Percentiles rank a stretch among this genome's conserved stretches.
phyloP scores from a whole-genome alignment of 2,113 vertebrate species.

The Lanius collurio region DNA sequence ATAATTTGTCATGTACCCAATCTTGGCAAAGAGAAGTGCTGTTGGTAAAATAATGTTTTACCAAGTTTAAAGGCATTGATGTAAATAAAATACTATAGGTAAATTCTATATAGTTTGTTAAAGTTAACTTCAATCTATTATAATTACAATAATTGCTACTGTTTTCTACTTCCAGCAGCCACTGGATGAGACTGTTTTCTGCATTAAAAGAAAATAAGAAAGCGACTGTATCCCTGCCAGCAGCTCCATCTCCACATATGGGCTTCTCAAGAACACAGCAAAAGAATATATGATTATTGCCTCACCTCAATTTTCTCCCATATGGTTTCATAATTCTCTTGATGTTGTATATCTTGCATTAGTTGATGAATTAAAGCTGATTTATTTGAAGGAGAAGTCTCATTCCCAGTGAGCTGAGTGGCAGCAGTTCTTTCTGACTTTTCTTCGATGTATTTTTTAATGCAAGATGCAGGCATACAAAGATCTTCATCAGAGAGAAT shows the following conservation, averaged over 20 bases:
- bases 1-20: background rate
- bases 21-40: background rate
- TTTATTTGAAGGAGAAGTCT: conserved; percentile 67
- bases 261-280: background rate
- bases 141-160: background rate
- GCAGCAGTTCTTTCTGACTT: conserved; percentile 44
- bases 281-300: background rate
- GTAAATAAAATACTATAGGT: background rate
- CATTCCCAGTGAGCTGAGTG: conserved; percentile 54
- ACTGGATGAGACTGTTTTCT: background rate
- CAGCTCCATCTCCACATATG: background rate
- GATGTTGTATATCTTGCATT: conserved; percentile 88
- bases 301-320: conserved; percentile 95
- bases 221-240: background rate
- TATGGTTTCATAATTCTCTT: conserved; percentile 85
- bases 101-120: background rate
- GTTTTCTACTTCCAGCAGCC: background rate
- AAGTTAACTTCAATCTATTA: background rate
- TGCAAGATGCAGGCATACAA: conserved; percentile 51
- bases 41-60: background rate
- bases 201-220: background rate
- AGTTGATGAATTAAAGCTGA: conserved; percentile 84
- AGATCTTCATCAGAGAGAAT: conserved; percentile 87
- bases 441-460: conserved; percentile 65
- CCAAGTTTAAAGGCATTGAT: background rate